These are phyloP conservation scores for Apamea monoglypha DNA, from an alignment of 2,888 invertebrate species.

Conservation along the genomic window DNA sequence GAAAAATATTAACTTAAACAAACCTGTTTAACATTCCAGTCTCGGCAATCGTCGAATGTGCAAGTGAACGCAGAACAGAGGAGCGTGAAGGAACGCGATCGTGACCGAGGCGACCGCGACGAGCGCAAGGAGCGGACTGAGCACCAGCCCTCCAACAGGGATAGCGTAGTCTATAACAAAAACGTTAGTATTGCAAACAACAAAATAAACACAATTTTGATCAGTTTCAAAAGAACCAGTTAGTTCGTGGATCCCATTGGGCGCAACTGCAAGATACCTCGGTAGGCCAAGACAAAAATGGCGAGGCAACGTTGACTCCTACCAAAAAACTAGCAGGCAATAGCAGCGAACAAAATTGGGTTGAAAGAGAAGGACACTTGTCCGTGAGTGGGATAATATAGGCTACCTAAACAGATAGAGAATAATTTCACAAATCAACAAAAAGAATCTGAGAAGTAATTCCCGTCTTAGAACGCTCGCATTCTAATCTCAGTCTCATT, in stretches of 20 bases:
- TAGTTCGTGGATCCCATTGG: too few relatives aligned
- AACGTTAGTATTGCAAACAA: constrained; percentile 74
- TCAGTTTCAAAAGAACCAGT: too few relatives aligned
- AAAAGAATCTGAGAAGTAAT: background rate
- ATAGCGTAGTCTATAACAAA: constrained; percentile 83
- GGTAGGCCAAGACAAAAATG: too few relatives aligned
- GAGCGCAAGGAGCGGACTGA: constrained; percentile 83
- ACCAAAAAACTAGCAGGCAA: background rate
- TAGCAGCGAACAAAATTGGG: too few relatives aligned
- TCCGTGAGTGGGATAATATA: background rate
- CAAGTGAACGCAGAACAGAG: constrained; percentile 84
- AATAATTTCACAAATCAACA: background rate
- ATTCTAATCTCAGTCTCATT: background rate
- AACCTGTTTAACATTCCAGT: constrained; percentile 68
- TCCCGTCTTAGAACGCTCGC: background rate
- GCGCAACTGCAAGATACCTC: too few relatives aligned
- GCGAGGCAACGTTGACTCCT: too few relatives aligned
- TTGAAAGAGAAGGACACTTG: background rate
- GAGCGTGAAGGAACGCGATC: constrained; percentile 82
- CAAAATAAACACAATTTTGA: too few relatives aligned
- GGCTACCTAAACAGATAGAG: background rate
- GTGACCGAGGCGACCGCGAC: constrained; percentile 77
- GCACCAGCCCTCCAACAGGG: constrained; percentile 78
- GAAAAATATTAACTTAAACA: background rate
- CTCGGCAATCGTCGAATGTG: constrained; percentile 81